Evolutionary conservation across 2,113 vertebrate species (phyloP), one percentile per base, ranked within the genome.

Genomic region (human): DNA sequence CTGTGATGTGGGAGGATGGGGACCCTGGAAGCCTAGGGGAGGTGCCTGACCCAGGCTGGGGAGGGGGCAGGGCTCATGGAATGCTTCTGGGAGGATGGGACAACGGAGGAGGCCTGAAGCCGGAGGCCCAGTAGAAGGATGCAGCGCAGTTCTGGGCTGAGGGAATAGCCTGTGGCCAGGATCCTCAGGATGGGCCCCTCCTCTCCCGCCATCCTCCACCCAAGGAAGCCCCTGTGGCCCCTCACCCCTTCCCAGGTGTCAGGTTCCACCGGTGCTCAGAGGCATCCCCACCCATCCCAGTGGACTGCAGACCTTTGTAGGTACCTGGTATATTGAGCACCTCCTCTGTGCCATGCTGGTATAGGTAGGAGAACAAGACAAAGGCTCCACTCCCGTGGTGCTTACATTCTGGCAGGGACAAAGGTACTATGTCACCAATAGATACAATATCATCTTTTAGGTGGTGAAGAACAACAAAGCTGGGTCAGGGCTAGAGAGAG

Each of bases 61-160:
- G 55, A 48, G n/a, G 17, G 52, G 10, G 16, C 5, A 1, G n/a
- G 20, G 52, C 38, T 80, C 8, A 35, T 7, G 85, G 61, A 30
- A 3, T 3, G 30, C 38, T 91, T 92, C 59, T 20, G 6, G 9
- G 30, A 80, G 22, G 83, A 90, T 38, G 20, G 48, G 40, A 80
- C 38, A 10, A 11, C 6, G 5, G 80, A 43, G 18, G 85, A 32
- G 40, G 14, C 59, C 45, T 6, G 20, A 35, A 10, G 35, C 61
- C 6, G 0, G 4, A 27, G 20, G 55, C 64, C 12, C 35, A 32
- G 45, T 76, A 64, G 57, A 30, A 89, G 35, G 32, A 13, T 35
- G 59, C 61, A 30, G 2, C 0, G 0, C 73, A 16, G 8, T 20
- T n/a, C 61, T 20, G 5, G n/a, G 55, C 66, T 8, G 55, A 81